Evolutionary conservation across 2,113 vertebrate genomes (phyloP), one percentile per base, ranked within the genome.

Genomic region (Prochilodus magdalenae): DNA sequence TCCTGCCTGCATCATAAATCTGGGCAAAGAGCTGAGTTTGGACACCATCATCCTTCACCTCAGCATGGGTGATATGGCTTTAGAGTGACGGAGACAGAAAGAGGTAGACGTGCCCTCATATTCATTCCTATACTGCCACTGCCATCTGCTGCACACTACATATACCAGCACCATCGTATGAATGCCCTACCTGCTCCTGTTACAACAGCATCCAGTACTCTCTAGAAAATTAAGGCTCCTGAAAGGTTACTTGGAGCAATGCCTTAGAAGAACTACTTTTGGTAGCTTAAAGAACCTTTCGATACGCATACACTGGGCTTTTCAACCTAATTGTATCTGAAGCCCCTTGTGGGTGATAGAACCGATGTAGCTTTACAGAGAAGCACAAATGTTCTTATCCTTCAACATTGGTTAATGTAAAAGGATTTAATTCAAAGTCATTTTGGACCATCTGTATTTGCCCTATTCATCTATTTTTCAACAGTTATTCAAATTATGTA

Each of bases 1-100:
- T 83, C 77, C 83, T 84, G 86, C 90, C 91, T 90, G 89, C 88
- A 90, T 90, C 90, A 92, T 91, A 90, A 93, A 90, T 91, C 90
- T 91, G 87, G 87, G 80, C 87, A 81, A 82, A 91, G 91, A 77
- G 80, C 84, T 75, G 81, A 90, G 87, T 85, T 89, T 88, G 86
- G 80, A 71, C 65, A 85, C 85, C 83, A 86, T 89, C 86, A 91
- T 92, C 87, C 76, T 87, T 92, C 92, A 90, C 90, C 89, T 90
- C 83, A 83, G 85, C 87, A 89, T 72, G 81, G 89, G 80, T 81
- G 80, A 89, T 87, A 73, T 55, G 65, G 14, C 12, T 53, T 62
- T 69, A 69, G 22, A n/a, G 63, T 12, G 18, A 53, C 22, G 70
- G 29, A 30, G 15, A 24, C 8, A 71, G 51, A 59, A 57, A 67